Percentiles rank a stretch among this genome's conserved stretches.
These are phyloP conservation scores for Neelides sp. DNA, from an alignment of 1,140 invertebrate genomes.

Conservation along the genomic window DNA sequence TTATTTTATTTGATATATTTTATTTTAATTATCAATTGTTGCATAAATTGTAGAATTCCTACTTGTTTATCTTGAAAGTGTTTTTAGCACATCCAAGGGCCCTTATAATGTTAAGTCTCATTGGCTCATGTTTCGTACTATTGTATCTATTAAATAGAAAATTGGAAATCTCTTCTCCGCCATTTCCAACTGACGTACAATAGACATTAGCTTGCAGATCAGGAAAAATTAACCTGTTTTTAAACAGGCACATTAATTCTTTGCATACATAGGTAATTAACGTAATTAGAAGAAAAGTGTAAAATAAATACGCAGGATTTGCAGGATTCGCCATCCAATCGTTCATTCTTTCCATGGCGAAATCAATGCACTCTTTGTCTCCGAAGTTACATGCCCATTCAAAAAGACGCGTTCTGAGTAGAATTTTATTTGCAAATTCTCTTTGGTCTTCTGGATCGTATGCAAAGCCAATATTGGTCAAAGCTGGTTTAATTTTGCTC, in stretches of 20 bases:
- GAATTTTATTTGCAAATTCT: conserved; percentile 1
- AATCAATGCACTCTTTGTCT: background rate
- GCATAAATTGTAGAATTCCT: background rate
- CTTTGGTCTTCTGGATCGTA: conserved; percentile 9
- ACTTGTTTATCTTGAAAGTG: background rate
- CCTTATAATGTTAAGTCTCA: background rate
- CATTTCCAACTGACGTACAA: conserved; percentile 59
- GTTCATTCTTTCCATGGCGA: background rate
- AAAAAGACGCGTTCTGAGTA: conserved; percentile 17
- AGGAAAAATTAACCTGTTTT: too few relatives aligned
- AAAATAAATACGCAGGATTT: too few relatives aligned
- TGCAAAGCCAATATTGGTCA: conserved; percentile 10
- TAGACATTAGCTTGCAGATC: conserved; percentile 42
- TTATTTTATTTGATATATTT: too few relatives aligned
- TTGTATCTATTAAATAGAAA: conserved; percentile 58
- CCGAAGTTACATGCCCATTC: conserved; percentile 24
- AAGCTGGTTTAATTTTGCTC: conserved; percentile 1
- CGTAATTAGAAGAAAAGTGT: too few relatives aligned
- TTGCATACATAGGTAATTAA: too few relatives aligned
- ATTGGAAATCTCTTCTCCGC: conserved; percentile 59
- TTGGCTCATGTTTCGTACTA: background rate
- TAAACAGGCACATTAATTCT: too few relatives aligned
- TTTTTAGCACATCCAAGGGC: background rate
- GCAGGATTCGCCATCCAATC: conserved; percentile 13
- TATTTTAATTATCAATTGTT: too few relatives aligned